Evolutionary conservation across 2,113 vertebrate genomes (phyloP), one percentile per base, ranked within the genome.

Genomic region (Oncorhynchus tshawytscha): DNA sequence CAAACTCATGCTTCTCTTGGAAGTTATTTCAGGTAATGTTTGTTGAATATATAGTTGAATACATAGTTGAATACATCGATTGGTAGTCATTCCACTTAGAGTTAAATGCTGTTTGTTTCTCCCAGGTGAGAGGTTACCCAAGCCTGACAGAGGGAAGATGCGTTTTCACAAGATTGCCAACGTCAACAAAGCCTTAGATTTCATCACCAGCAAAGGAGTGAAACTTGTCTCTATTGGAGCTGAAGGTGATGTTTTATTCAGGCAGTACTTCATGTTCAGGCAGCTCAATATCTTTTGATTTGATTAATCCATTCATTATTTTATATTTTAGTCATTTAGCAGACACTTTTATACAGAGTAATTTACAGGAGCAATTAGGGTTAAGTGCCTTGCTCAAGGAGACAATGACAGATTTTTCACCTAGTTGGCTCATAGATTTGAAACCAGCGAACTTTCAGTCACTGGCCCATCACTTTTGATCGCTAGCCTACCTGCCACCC

Each of bases 101-200:
- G 59, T 15, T 20, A 1, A 7, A 20, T 66, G 1, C 31, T 57
- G 27, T 67, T 13, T 29, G 5, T 71, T 31, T 81, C 73, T 77
- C 84, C 13, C 85, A 99, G 97, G 98, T 70, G 97, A 99, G 88
- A 95, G 98, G 79, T 92, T 99, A 88, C 94, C 97, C 0, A 99
- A 99, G 86, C 98, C 98, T 68, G 98, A 99, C 93, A 92, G 97
- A 93, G 98, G 98, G 65, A 99, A 99, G 90, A 99, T 99, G 98
- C 95, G 98, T 25, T 99, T 99, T 94, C 98, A 99, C 88, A 99
- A 99, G 94, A 99, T 99, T 3, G 98, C 98, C 13, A 99, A 99
- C 4, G 98, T 99, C 90, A 99, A 99, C 94, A 99, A 99, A 93
- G 98, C 98, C 9, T 80, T 99, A 91, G 98, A 99, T 66, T 99